phyloP scores from a whole-genome alignment of 1,140 invertebrate species.

The Drosophila subobscura region DNA sequence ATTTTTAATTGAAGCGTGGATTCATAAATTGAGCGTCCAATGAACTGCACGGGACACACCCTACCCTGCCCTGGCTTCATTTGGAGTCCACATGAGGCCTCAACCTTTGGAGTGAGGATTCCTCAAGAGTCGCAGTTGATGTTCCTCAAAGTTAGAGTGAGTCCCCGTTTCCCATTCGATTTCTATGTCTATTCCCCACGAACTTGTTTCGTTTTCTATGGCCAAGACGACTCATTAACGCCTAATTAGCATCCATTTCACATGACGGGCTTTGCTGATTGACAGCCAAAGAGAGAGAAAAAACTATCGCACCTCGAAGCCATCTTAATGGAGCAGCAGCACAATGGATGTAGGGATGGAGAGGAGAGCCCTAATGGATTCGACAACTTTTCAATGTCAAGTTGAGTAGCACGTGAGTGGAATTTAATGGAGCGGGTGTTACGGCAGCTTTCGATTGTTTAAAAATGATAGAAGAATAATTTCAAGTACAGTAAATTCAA shows the following conservation, averaged over 20 bases:
- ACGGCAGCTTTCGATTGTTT: not conserved
- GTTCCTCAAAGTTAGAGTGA: not conserved
- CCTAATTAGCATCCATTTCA: constrained; percentile 71
- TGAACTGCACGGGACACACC: constrained; percentile 35
- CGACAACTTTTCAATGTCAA: constrained; percentile 6
- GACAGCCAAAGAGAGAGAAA: constrained; percentile 29
- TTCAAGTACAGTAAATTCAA: not conserved
- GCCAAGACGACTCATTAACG: constrained; percentile 59
- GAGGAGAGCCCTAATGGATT: constrained; percentile 5
- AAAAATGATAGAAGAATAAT: not conserved
- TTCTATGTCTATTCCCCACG: too few species aligned
- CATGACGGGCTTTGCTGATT: constrained; percentile 55
- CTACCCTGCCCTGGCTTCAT: constrained; percentile 25
- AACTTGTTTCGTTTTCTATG: constrained; percentile 22
- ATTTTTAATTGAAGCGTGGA: constrained; percentile 65
- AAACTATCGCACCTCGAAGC: constrained; percentile 22
- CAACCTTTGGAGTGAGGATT: too few species aligned
- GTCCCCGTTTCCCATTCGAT: not conserved
- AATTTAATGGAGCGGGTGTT: not conserved
- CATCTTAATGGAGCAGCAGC: constrained; percentile 19
- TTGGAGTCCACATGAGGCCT: too few species aligned
- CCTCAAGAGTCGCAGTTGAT: too few species aligned
- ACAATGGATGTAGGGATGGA: constrained; percentile 1
- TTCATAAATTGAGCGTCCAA: constrained; percentile 45
- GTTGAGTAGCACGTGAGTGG: constrained; percentile 1